phyloP scores from a whole-genome alignment of 2,888 invertebrate species.

The Drosophila phalerata region DNA sequence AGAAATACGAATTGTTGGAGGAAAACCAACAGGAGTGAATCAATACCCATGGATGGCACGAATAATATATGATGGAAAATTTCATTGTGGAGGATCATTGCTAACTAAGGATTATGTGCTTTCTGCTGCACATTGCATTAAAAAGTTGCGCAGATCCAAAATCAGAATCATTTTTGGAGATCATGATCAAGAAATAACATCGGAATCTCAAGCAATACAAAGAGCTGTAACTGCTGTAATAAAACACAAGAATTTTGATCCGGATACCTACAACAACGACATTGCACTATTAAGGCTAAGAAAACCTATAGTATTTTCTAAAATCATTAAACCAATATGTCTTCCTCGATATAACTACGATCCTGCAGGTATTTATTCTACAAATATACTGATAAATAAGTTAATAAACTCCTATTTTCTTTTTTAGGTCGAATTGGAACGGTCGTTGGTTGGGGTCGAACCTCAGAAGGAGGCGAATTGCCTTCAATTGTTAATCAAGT shows the following conservation, averaged over 20 bases:
- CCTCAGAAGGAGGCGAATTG: constrained; percentile 92
- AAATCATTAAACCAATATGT: constrained; percentile 89
- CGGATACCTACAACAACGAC: constrained; percentile 94
- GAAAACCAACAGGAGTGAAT: constrained; percentile 92
- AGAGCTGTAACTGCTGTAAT: constrained; percentile 92
- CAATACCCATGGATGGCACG: constrained; percentile 95
- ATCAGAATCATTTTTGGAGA: constrained; percentile 94
- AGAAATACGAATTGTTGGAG: constrained; percentile 95
- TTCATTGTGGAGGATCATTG: constrained; percentile 94
- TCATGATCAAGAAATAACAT: constrained; percentile 92
- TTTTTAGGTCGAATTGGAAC: constrained; percentile 87
- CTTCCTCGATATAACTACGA: constrained; percentile 87
- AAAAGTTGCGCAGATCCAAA: constrained; percentile 91
- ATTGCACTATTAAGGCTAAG: constrained; percentile 92
- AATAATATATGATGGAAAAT: constrained; percentile 94
- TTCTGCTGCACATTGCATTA: constrained; percentile 94
- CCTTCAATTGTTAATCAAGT: constrained; percentile 94
- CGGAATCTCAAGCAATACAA: constrained; percentile 92
- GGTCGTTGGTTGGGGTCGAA: constrained; percentile 95
- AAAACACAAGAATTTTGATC: constrained; percentile 93
- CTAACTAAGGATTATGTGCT: constrained; percentile 93
- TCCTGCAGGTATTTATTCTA: constrained; percentile 87
- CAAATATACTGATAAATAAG: not conserved
- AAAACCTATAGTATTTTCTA: constrained; percentile 91
- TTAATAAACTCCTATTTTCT: no score